phyloP scores from a whole-genome alignment of 2,797 vertebrate genomes.

The Gymnoscopelus braueri region DNA sequence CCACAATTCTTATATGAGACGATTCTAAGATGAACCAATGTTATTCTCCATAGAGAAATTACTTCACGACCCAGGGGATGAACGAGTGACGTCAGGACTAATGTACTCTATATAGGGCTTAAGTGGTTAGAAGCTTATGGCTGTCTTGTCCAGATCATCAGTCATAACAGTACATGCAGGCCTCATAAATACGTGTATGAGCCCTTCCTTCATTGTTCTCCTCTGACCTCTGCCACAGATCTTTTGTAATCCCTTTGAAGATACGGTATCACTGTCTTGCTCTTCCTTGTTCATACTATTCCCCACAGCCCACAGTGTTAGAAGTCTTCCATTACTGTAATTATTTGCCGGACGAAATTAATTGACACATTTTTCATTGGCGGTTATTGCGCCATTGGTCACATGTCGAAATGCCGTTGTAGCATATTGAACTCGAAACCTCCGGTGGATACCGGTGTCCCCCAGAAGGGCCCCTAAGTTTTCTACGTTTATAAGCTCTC shows the following conservation, averaged over 20 bases:
- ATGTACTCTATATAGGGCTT: no score
- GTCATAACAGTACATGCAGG: conserved; percentile 55
- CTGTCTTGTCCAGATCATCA: conserved; percentile 66
- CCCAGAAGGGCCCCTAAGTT: conserved; percentile 21
- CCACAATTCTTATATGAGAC: no score
- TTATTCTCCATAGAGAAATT: no score
- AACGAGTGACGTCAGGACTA: no score
- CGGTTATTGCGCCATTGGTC: conserved; percentile 53
- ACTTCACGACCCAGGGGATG: no score
- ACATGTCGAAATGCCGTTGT: conserved; percentile 55
- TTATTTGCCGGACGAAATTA: conserved; percentile 66
- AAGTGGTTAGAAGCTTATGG: conserved; percentile 28
- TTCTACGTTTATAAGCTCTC: conserved; percentile 56
- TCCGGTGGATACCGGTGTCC: conserved; percentile 27
- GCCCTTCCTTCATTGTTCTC: conserved; percentile 63
- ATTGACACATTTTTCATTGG: conserved; percentile 66
- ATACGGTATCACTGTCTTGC: conserved; percentile 38
- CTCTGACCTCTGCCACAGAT: conserved; percentile 66
- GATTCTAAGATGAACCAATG: no score
- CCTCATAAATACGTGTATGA: conserved; percentile 55
- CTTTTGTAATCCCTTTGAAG: conserved; percentile 63
- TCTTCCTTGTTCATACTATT: conserved; percentile 42
- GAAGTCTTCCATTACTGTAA: conserved; percentile 68
- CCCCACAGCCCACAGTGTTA: conserved; percentile 26
- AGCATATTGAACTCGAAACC: conserved; percentile 27